Evolutionary conservation across 2,888 invertebrate species (phyloP).

Genomic region (Heteromurus nitidus): DNA sequence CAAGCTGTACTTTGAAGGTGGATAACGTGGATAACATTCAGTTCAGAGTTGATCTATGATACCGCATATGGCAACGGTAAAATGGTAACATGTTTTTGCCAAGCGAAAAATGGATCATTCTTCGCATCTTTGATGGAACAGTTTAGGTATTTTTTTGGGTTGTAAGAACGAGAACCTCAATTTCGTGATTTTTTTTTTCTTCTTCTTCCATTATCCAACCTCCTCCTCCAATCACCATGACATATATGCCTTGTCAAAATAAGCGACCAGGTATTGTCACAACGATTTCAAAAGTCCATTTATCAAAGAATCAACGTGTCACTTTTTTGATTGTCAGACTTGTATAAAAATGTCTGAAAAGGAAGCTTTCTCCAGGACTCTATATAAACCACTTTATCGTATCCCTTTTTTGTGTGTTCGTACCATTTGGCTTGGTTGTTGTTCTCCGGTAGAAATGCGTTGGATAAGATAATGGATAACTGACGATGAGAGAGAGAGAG

Average conservation of each 20-base stretch:
- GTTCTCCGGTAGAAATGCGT: no score
- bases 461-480: no score
- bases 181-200: neutral
- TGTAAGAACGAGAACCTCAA: neutral
- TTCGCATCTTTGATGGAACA: neutral
- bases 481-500: constrained; percentile 11
- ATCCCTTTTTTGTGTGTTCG: no score
- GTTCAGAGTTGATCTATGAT: no score
- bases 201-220: neutral
- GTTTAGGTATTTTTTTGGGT: neutral
- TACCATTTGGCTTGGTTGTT: no score
- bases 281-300: constrained; percentile 41
- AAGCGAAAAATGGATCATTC: no score
- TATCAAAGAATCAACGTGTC: constrained; percentile 53
- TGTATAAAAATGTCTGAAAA: neutral
- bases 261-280: neutral
- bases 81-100: no score
- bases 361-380: no score
- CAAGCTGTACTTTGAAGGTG: no score
- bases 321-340: constrained; percentile 14
- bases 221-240: neutral
- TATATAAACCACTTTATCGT: no score
- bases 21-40: no score
- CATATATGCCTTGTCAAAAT: neutral
- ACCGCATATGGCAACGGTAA: no score